These are phyloP conservation scores for Pterocles burchelli DNA, from an alignment of 2,113 vertebrate genomes.

Conservation along the genomic window DNA sequence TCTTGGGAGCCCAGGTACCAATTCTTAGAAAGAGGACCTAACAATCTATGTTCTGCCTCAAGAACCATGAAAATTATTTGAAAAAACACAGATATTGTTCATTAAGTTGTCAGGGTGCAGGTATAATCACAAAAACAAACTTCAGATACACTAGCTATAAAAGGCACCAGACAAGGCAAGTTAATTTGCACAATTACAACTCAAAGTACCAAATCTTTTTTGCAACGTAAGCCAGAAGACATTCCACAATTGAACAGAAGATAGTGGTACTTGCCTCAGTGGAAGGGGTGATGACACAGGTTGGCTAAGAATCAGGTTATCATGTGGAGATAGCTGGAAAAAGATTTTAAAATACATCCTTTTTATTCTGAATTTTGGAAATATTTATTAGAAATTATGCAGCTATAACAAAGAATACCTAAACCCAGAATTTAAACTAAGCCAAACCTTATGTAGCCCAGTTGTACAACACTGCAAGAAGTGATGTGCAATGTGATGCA, in stretches of 20 bases:
- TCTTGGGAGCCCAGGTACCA: background rate
- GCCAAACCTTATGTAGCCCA: background rate
- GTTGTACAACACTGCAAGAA: background rate
- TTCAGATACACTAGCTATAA: background rate
- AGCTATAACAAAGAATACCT: background rate
- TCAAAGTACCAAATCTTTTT: background rate
- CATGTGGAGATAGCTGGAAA: conserved; percentile 92
- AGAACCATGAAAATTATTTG: background rate
- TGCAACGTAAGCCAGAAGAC: background rate
- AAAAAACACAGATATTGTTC: background rate
- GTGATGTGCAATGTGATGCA: background rate
- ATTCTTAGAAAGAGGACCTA: background rate
- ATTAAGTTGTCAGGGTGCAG: background rate
- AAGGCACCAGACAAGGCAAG: background rate
- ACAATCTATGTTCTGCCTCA: background rate
- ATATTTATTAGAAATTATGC: background rate
- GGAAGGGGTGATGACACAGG: conserved; percentile 96
- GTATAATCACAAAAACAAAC: background rate
- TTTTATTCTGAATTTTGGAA: background rate
- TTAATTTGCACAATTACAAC: background rate
- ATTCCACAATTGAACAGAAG: background rate
- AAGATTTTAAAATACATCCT: background rate
- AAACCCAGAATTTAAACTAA: background rate
- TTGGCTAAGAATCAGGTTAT: conserved; percentile 96
- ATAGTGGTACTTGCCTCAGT: conserved; percentile 83